Evolutionary conservation across 2,113 vertebrate species (phyloP).

Genomic region (Coryphaenoides rupestris): DNA sequence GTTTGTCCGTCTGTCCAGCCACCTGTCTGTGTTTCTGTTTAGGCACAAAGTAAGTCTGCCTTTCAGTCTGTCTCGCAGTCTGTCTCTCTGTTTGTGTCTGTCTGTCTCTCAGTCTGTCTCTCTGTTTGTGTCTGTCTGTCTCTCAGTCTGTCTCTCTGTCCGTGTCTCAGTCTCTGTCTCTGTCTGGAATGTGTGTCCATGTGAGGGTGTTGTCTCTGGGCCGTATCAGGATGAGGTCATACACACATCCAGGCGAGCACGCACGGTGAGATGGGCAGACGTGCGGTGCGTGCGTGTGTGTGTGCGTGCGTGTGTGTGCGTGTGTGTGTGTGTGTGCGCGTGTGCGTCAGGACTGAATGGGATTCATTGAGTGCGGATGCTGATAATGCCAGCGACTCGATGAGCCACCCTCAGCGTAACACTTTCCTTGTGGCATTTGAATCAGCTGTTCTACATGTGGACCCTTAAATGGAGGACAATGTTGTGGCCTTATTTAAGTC

Average conservation of each 20-base stretch:
- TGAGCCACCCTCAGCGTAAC: slow-evolving; percentile 19
- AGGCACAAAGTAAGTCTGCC: neutral
- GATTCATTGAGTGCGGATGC: slow-evolving; percentile 31
- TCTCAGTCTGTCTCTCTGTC: too few species aligned
- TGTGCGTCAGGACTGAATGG: neutral
- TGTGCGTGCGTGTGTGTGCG: too few species aligned
- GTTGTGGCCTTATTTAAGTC: too few species aligned
- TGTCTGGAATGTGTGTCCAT: neutral
- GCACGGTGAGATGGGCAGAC: neutral
- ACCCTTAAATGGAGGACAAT: too few species aligned
- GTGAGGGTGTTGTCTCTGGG: neutral
- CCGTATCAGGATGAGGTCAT: neutral
- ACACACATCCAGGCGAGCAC: neutral
- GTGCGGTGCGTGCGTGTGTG: neutral
- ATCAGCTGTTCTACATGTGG: slow-evolving; percentile 16
- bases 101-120: too few species aligned
- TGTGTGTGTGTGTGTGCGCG: neutral
- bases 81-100: too few species aligned
- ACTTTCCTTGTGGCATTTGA: neutral
- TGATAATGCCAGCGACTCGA: slow-evolving; percentile 26
- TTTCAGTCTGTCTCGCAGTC: too few species aligned
- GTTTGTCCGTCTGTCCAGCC: neutral
- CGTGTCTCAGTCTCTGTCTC: neutral
- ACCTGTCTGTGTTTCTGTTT: neutral
- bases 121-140: too few species aligned